Base-by-base conservation (phyloP, 2,888 invertebrate species). In the Diarsia rubi region DNA sequence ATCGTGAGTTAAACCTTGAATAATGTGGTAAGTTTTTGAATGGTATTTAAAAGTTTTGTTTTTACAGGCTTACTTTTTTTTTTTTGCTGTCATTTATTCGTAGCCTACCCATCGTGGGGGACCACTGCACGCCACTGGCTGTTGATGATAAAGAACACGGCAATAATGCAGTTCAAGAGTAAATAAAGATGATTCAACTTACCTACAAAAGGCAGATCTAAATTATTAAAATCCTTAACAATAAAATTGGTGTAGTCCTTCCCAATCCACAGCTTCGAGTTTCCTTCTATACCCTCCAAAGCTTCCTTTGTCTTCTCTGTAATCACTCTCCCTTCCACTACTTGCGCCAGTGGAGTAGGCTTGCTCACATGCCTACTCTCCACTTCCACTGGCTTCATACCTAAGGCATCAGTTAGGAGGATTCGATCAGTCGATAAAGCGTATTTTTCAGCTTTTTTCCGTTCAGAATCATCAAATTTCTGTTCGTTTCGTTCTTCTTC, bases 211-310 rank as follows among this genome's bases (percentile, higher is more conserved):
- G 99, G 99, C 86, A 98, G 97, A 91, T 99, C 98, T 79, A 99
- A 97, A 94, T 98, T 98, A 79, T 97, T 98, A 93, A 99, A 99
- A 95, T 99, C 99, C 93, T 99, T 99, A 79, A 98, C 98, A 82
- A 99, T 99, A 92, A 99, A 99, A 95, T 99, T 99, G 0, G 98
- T 98, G 90, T 99, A 99, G 92, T 99, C 99, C 94, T 99, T 99
- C 76, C 99, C 99, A 66, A 99, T 97, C 99, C 99, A 99, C 70
- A 98, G 96, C 91, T 99, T 99, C 0, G 98, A 98, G 70, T 98
- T 98, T 0, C 98, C 98, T 88, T 97, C 97, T 0, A 94, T 86
- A 0, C 91, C 94, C 77, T 95, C 94, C 76, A 94, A 70, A 0
- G 88, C 92, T 57, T 94, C 92, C 59, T 94, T 94, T 0, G 94